These are phyloP conservation scores for Seriola quinqueradiata DNA, from an alignment of 2,113 vertebrate genomes.

Conservation along the genomic window DNA sequence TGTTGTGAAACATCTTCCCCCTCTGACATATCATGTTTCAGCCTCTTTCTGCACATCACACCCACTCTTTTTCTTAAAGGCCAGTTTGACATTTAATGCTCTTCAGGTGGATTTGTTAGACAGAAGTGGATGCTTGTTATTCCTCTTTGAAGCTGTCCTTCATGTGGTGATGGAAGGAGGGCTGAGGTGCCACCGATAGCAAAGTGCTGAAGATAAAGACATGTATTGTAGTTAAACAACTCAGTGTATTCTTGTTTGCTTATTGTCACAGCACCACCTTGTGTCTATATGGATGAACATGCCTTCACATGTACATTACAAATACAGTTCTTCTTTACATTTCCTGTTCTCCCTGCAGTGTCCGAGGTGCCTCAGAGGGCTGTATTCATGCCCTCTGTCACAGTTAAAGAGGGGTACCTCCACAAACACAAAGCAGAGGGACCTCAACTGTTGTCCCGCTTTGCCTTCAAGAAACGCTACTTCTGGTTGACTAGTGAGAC, in stretches of 20 bases:
- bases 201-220: constrained; percentile 12
- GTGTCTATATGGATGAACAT: constrained; percentile 55
- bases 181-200: not conserved
- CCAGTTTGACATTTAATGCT: constrained; percentile 78
- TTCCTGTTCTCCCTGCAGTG: constrained; percentile 55
- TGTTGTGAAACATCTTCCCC: constrained; percentile 60
- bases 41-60: constrained; percentile 56
- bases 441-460: constrained; percentile 85
- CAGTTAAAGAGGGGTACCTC: constrained; percentile 91
- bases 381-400: constrained; percentile 82
- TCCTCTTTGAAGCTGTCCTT: constrained; percentile 47
- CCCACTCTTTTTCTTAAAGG: constrained; percentile 67
- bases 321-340: not conserved
- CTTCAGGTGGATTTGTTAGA: constrained; percentile 59
- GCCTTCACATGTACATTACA: not conserved
- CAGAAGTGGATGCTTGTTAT: constrained; percentile 36
- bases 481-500: constrained; percentile 91
- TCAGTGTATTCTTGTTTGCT: constrained; percentile 17
- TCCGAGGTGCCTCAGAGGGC: constrained; percentile 75
- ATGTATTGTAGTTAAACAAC: constrained; percentile 3
- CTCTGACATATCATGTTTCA: constrained; percentile 68
- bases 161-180: constrained; percentile 14
- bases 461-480: constrained; percentile 93
- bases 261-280: constrained; percentile 68
- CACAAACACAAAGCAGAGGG: constrained; percentile 86